A percentile compares a stretch with the other conserved stretches of the same genome.
These are phyloP conservation scores for Geotrypetes seraphini DNA, from an alignment of 2,797 vertebrate genomes.

Conservation along the genomic window DNA sequence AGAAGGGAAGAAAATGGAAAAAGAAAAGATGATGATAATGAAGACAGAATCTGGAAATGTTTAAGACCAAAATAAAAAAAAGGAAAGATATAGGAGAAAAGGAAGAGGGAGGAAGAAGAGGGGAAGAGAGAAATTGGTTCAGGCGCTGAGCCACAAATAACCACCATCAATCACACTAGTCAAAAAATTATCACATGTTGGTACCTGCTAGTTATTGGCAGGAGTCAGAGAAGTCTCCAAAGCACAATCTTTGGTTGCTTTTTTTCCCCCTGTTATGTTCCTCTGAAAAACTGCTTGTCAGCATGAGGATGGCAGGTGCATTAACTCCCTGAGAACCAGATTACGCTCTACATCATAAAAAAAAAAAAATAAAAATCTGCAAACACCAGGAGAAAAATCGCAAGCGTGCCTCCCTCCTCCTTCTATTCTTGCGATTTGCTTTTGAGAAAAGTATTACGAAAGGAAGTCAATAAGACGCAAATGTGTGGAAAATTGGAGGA, in stretches of 20 bases:
- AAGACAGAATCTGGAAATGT: too few relatives aligned
- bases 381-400: conserved; percentile 34
- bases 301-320: conserved; percentile 86
- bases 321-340: conserved; percentile 77
- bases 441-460: conserved; percentile 9
- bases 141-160: conserved; percentile 64
- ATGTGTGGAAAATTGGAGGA: background rate
- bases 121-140: conserved; percentile 25
- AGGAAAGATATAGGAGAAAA: background rate
- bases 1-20: background rate
- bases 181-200: conserved; percentile 72
- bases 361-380: too few relatives aligned
- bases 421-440: conserved; percentile 21
- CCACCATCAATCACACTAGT: conserved; percentile 74
- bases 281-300: conserved; percentile 76
- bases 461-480: background rate
- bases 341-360: conserved; percentile 71
- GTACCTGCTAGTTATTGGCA: conserved; percentile 73
- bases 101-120: conserved; percentile 32
- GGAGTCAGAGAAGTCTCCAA: conserved; percentile 57
- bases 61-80: too few relatives aligned
- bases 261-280: conserved; percentile 24
- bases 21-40: too few relatives aligned
- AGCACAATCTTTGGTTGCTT: conserved; percentile 49
- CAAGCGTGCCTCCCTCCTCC: conserved; percentile 34